Evolutionary conservation across 1,140 invertebrate genomes (phyloP).

Genomic region (Paracyclopina nana): DNA sequence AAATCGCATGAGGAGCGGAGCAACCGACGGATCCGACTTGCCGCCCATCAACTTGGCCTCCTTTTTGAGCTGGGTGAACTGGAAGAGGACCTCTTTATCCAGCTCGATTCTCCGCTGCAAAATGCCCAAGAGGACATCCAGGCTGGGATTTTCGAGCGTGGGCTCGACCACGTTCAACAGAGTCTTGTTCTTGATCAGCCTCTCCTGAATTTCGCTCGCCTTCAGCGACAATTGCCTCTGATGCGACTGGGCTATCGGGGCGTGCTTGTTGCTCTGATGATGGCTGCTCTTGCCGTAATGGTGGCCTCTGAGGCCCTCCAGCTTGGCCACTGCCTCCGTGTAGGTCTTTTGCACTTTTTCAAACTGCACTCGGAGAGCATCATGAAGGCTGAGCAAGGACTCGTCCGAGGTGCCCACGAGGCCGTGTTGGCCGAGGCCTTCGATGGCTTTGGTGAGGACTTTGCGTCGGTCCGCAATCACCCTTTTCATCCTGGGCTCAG

Average conservation of each 20-base stretch:
- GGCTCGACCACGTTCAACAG: constrained; percentile 62
- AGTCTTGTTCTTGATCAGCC: constrained; percentile 77
- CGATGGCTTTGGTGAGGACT: constrained; percentile 56
- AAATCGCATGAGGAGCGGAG: constrained; percentile 58
- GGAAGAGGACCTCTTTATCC: constrained; percentile 46
- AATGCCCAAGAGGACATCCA: constrained; percentile 37
- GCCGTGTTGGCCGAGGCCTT: constrained; percentile 64
- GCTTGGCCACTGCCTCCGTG: constrained; percentile 5
- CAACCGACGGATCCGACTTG: constrained; percentile 31
- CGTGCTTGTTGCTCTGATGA: constrained; percentile 22
- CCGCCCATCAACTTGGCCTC: constrained; percentile 30
- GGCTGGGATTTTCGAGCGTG: constrained; percentile 31
- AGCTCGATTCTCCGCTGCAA: constrained; percentile 41
- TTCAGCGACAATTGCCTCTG: constrained; percentile 50
- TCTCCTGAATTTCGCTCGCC: constrained; percentile 46
- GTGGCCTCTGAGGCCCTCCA: constrained; percentile 13
- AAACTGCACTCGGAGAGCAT: constrained; percentile 56
- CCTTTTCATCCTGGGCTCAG: constrained; percentile 35
- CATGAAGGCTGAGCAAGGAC: constrained; percentile 36
- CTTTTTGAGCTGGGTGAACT: constrained; percentile 44
- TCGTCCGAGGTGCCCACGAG: constrained; percentile 42
- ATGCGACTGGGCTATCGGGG: constrained; percentile 66
- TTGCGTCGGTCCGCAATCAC: constrained; percentile 40
- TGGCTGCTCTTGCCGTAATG: background rate
- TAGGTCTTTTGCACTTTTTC: constrained; percentile 39